Conservation (phyloP, 2,888 invertebrate species). For the Molanna angustata region DNA sequence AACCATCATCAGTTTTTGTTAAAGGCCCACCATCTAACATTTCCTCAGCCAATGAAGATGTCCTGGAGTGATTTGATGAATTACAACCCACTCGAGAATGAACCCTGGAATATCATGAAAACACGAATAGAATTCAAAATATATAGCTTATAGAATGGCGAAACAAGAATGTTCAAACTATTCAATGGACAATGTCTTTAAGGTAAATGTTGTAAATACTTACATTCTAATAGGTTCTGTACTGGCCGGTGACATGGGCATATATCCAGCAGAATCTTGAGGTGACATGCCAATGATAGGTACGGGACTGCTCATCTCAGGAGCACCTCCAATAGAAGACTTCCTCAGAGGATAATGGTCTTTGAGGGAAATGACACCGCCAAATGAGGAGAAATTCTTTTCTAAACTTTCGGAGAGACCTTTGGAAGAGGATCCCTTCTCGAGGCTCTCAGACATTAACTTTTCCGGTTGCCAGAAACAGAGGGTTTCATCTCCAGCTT, state of each 20-base stretch:
- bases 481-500: slow-evolving; percentile 54
- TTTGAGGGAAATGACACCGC: not conserved
- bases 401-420: slow-evolving; percentile 5
- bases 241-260: slow-evolving; percentile 53
- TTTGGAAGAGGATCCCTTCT: slow-evolving; percentile 32
- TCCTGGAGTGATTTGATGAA: slow-evolving; percentile 59
- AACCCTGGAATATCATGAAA: slow-evolving; percentile 20
- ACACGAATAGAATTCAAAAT: not conserved
- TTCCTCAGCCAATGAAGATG: slow-evolving; percentile 59
- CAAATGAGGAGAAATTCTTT: not conserved
- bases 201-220: not conserved
- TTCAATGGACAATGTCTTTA: not conserved
- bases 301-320: slow-evolving; percentile 52
- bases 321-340: slow-evolving; percentile 37
- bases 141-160: not conserved
- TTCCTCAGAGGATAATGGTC: slow-evolving; percentile 30
- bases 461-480: slow-evolving; percentile 42
- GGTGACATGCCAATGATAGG: slow-evolving; percentile 30
- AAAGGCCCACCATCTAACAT: slow-evolving; percentile 36
- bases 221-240: slow-evolving; percentile 35
- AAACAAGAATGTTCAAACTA: not conserved
- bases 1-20: slow-evolving; percentile 42
- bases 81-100: slow-evolving; percentile 40
- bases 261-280: slow-evolving; percentile 41
- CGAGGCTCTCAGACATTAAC: slow-evolving; percentile 15